Conservation (phyloP, 2,797 vertebrate species). For the Prunella strophiata region DNA sequence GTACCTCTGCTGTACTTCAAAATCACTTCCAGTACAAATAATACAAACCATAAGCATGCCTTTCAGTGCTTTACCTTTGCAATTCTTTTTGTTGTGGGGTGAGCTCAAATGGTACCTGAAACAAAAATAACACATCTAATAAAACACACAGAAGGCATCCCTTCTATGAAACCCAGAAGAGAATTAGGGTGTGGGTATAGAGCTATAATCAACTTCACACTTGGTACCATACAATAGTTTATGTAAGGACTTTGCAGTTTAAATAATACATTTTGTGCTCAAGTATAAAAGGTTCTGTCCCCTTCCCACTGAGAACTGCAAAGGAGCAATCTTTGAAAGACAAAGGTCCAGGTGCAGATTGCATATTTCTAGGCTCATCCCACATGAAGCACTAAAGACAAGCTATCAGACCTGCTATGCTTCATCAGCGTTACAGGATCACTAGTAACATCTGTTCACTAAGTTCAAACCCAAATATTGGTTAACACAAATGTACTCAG, state of each 20-base stretch:
- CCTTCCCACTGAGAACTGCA: neutral
- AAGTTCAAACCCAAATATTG: neutral
- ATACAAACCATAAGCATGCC: neutral
- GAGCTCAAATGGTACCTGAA: conserved; percentile 93
- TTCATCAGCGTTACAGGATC: neutral
- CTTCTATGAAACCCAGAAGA: neutral
- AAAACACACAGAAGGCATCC: neutral
- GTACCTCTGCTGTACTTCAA: neutral
- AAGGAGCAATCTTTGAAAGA: neutral
- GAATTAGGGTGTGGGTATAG: rapidly evolving
- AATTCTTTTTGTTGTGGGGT: conserved; percentile 89
- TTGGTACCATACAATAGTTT: neutral
- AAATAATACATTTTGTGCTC: neutral
- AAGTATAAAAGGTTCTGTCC: neutral
- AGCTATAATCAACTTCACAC: neutral
- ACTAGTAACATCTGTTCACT: neutral
- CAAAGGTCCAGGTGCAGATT: neutral
- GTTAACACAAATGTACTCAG: neutral
- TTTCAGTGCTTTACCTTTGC: conserved; percentile 85
- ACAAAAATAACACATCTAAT: conserved; percentile 27
- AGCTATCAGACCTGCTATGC: neutral
- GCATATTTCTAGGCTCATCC: neutral
- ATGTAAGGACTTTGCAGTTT: neutral
- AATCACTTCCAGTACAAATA: neutral
- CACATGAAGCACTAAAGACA: neutral